phyloP scores from a whole-genome alignment of 92 coral and sea anemone genomes.

The Pocillopora grandis region DNA sequence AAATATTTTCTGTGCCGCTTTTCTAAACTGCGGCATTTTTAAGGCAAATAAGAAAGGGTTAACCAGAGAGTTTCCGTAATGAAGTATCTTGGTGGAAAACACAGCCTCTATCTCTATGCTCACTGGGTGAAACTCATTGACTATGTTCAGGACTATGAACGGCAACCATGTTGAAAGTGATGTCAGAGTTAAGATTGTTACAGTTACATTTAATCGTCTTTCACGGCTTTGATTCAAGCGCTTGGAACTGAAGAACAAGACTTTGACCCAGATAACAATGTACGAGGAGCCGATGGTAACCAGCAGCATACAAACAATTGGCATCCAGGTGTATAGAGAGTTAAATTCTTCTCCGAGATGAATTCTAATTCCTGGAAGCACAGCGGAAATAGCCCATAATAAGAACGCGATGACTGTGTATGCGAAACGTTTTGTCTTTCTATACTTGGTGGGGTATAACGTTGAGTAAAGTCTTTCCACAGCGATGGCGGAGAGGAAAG shows the following conservation, averaged over 20 bases:
- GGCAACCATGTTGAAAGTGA: constrained; percentile 45
- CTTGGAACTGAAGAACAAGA: constrained; percentile 14
- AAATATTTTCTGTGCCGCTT: constrained; percentile 22
- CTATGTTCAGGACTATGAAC: constrained; percentile 34
- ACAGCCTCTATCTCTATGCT: constrained; percentile 6
- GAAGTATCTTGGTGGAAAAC: constrained; percentile 21
- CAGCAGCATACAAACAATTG: constrained; percentile 24
- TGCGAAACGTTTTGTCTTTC: neutral
- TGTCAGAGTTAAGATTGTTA: constrained; percentile 34
- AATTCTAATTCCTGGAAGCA: constrained; percentile 10
- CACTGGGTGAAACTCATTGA: constrained; percentile 25
- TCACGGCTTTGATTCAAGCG: constrained; percentile 31
- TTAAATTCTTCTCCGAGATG: constrained; percentile 16
- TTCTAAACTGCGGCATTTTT: constrained; percentile 35
- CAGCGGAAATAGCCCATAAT: constrained; percentile 22
- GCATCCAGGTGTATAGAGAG: constrained; percentile 42
- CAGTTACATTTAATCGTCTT: constrained; percentile 37
- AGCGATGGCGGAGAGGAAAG: constrained; percentile 33
- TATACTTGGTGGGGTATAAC: constrained; percentile 19
- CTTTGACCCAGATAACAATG: constrained; percentile 34
- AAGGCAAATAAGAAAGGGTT: constrained; percentile 44
- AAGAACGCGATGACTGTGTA: neutral
- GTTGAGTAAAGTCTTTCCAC: constrained; percentile 38
- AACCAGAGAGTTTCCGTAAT: constrained; percentile 39
- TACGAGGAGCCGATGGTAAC: constrained; percentile 20